Base-by-base conservation (phyloP, 2,113 vertebrate genomes). In the Psilopsiagon aymara region DNA sequence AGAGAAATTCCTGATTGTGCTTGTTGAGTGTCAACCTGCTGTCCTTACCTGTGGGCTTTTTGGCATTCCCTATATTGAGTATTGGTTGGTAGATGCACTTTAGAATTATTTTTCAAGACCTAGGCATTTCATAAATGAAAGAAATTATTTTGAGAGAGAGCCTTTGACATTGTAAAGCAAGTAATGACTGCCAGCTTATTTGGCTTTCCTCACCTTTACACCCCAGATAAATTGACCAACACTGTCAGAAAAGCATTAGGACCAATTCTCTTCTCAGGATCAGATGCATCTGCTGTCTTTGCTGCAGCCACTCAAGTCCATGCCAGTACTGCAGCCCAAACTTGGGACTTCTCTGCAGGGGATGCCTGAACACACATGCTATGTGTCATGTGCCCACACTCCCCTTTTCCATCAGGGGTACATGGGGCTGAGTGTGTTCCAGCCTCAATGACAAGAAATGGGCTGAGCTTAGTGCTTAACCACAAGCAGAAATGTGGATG, bases 391-490 rank as follows among this genome's bases (percentile, higher is more conserved):
- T 84, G 69, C 67, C 31, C 47, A 43, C 11, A 1, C 5, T 67
- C 21, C 53, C 35, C 51, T 59, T 60, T 87, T 75, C 25, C 3
- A 0, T 3, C 0, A 0, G 16, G 39, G 6, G 2, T 13, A 3
- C 0, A 1, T 39, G 62, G 31, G 67, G 20, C 33, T 85, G 43
- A 64, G 7, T 3, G 20, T 85, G 33, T 67, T 76, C 28, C 66
- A 89, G 62, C 37, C 41, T 28, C 0, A 0, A 3, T 17, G 4
- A 31, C 46, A 11, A 0, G 0, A n/a, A 74, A 1, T 9, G 51
- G 15, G 41, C 16, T 60, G 71, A 77, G 37, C 23, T 60, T 86
- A 49, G 39, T 43, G 41, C 67, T 86, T 47, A 49, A 35, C 35
- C n/a, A 21, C n/a, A 41, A 25, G 37, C 55, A 74, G 68, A 59